Conservation (phyloP, 2,888 invertebrate species). For the Zele albiditarsus region DNA sequence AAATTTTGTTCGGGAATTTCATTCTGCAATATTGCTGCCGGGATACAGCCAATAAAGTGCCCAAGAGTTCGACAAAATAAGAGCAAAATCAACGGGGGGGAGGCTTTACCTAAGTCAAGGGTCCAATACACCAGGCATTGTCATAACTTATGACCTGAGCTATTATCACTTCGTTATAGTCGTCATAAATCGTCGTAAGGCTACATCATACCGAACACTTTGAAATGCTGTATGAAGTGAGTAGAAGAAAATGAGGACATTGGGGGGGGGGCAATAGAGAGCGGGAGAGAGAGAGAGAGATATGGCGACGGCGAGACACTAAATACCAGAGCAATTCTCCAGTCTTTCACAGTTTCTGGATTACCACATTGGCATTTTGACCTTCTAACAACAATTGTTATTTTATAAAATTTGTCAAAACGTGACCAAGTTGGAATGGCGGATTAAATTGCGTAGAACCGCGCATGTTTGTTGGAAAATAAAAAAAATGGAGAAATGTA, state of each 20-base stretch:
- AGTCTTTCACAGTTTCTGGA: not conserved
- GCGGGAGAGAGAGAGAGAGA: conserved; percentile 15
- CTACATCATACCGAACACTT: conserved; percentile 55
- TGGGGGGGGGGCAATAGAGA: not conserved
- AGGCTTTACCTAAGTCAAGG: conserved; percentile 53
- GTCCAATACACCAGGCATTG: conserved; percentile 53
- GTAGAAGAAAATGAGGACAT: conserved; percentile 32
- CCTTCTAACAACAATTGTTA: not conserved
- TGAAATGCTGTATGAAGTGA: not conserved
- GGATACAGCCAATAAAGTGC: conserved; percentile 48
- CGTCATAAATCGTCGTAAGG: conserved; percentile 66
- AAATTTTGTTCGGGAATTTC: conserved; percentile 42
- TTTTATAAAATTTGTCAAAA: not conserved
- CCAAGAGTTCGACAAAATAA: conserved; percentile 59
- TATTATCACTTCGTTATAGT: conserved; percentile 71
- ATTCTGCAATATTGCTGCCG: conserved; percentile 48
- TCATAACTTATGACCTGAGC: conserved; percentile 64
- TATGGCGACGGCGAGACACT: conserved; percentile 17
- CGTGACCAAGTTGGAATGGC: not conserved
- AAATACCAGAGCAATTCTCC: not conserved
- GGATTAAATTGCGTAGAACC: not conserved
- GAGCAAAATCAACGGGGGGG: conserved; percentile 62
- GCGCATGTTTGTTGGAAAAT: not conserved
- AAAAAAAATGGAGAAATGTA: not conserved
- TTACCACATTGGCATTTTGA: not conserved